These are phyloP conservation scores for Equus przewalskii DNA, from an alignment of 2,113 vertebrate genomes.

Conservation along the genomic window DNA sequence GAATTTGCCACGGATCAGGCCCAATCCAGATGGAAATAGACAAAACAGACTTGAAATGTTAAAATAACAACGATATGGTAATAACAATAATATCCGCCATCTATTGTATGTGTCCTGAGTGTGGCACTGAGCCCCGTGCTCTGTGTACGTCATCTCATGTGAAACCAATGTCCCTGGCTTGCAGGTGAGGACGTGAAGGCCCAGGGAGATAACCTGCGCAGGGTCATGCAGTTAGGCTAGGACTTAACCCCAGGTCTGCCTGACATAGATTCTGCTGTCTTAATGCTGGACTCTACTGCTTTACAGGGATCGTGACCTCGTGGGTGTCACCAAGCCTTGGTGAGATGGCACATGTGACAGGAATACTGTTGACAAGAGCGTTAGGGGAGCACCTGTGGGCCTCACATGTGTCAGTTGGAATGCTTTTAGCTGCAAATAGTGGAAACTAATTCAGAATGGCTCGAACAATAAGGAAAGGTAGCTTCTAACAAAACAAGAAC, in stretches of 20 bases:
- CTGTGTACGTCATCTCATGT: neutral
- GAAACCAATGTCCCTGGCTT: neutral
- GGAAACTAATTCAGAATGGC: neutral
- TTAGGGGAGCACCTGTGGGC: neutral
- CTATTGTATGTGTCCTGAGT: neutral
- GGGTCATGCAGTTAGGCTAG: too few species aligned
- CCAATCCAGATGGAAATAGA: neutral
- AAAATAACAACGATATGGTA: neutral
- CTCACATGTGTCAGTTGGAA: neutral
- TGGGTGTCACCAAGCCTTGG: neutral
- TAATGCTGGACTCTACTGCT: neutral
- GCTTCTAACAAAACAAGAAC: neutral
- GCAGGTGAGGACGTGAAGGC: neutral
- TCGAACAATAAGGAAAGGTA: neutral
- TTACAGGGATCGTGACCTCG: neutral
- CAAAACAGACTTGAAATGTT: neutral
- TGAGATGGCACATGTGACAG: neutral
- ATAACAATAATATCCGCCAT: neutral
- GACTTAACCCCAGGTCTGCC: neutral
- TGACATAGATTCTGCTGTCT: neutral
- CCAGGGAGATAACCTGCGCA: neutral
- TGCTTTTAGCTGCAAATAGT: neutral
- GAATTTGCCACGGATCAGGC: neutral
- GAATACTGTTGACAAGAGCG: neutral
- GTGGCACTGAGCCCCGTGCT: neutral